phyloP scores from a whole-genome alignment of 2,113 vertebrate genomes.

The rat (Rattus norvegicus) region GRCr8 NC_086023.1:170159501-170160000 shows the following conservation, averaged over 20 bases:
- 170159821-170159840: background rate
- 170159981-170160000: background rate
- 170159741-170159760: accelerated
- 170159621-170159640: slow-evolving; percentile 61
- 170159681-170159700: slow-evolving; percentile 64
- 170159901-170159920: background rate
- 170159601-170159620: slow-evolving; percentile 72
- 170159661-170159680: slow-evolving; percentile 24
- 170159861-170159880: background rate
- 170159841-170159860: background rate
- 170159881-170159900: background rate
- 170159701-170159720: slow-evolving; percentile 10
- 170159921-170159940: background rate
- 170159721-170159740: background rate
- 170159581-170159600: slow-evolving; percentile 61
- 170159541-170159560: slow-evolving; percentile 6
- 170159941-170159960: background rate
- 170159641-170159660: slow-evolving; percentile 56
- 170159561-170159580: slow-evolving; percentile 8
- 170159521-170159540: slow-evolving; percentile 62
- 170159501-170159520: slow-evolving; percentile 39
- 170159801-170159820: background rate
- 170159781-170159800: accelerated
- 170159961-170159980: background rate
- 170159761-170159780: background rate